A percentile compares a stretch with the other conserved stretches of the same genome.
Evolutionary conservation across 2,888 invertebrate species (phyloP).

Genomic region (Ceratothoa steindachneri): DNA sequence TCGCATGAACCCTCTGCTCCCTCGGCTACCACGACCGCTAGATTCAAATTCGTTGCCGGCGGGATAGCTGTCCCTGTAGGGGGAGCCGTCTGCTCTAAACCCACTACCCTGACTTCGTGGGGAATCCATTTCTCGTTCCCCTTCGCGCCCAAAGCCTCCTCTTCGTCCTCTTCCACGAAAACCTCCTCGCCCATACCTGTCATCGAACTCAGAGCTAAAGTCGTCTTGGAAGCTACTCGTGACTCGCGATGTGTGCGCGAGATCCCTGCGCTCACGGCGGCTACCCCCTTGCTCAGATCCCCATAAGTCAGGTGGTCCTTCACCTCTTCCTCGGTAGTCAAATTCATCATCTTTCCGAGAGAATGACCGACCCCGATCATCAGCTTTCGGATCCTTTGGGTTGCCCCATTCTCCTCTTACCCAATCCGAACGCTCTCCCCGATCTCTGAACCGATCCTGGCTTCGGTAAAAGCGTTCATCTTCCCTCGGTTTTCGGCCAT

Average conservation of each 20-base stretch:
- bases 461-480: not conserved
- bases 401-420: not conserved
- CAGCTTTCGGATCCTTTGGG: not conserved
- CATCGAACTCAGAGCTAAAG: not conserved
- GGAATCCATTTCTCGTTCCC: conserved; percentile 12
- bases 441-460: not conserved
- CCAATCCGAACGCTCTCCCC: not conserved
- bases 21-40: conserved; percentile 3
- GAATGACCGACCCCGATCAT: not conserved
- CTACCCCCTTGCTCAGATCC: not conserved
- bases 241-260: not conserved
- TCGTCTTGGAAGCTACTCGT: not conserved
- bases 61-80: conserved; percentile 4
- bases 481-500: not conserved
- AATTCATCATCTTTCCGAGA: not conserved
- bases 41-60: conserved; percentile 3
- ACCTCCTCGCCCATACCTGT: conserved; percentile 16
- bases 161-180: conserved; percentile 46
- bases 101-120: not conserved
- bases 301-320: not conserved
- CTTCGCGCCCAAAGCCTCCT: conserved; percentile 39
- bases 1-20: conserved; percentile 18
- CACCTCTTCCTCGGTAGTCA: not conserved
- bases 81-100: conserved; percentile 23
- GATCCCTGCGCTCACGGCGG: not conserved